Conservation (phyloP, 2,888 invertebrate genomes). For the Cataglyphis albicans region DNA sequence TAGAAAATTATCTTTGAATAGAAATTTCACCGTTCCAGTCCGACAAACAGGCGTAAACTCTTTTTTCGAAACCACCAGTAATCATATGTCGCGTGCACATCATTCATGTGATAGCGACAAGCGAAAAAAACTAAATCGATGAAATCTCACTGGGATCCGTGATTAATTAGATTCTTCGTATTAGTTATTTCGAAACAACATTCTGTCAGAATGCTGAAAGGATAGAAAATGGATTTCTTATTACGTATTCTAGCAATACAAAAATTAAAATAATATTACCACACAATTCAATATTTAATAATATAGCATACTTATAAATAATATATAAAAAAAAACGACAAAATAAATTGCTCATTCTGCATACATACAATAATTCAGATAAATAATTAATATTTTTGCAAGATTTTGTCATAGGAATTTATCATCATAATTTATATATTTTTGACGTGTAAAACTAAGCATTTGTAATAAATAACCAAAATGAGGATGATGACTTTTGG, state of each 20-base stretch:
- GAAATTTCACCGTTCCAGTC: slow-evolving; percentile 40
- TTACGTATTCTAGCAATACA: neutral
- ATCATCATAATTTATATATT: too few relatives aligned
- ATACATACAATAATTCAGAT: neutral
- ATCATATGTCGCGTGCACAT: slow-evolving; percentile 60
- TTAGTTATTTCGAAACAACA: neutral
- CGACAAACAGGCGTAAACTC: slow-evolving; percentile 31
- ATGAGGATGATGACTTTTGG: slow-evolving; percentile 44
- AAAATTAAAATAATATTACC: neutral
- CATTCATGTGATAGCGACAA: slow-evolving; percentile 40
- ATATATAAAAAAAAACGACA: neutral
- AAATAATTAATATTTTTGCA: neutral
- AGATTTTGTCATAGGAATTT: neutral
- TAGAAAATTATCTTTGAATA: slow-evolving; percentile 43
- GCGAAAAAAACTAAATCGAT: slow-evolving; percentile 13
- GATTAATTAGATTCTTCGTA: neutral
- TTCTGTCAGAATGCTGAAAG: neutral
- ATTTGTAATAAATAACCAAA: slow-evolving; percentile 3
- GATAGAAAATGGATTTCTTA: neutral
- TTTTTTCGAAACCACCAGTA: slow-evolving; percentile 19
- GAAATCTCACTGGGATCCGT: slow-evolving; percentile 18
- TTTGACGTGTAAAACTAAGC: too few relatives aligned
- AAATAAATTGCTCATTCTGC: neutral
- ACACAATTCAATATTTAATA: neutral
- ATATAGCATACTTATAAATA: neutral